Percentiles rank a stretch among this genome's conserved stretches.
These are phyloP conservation scores for Lucifuga dentata DNA, from an alignment of 2,113 vertebrate species.

Conservation along the genomic window DNA sequence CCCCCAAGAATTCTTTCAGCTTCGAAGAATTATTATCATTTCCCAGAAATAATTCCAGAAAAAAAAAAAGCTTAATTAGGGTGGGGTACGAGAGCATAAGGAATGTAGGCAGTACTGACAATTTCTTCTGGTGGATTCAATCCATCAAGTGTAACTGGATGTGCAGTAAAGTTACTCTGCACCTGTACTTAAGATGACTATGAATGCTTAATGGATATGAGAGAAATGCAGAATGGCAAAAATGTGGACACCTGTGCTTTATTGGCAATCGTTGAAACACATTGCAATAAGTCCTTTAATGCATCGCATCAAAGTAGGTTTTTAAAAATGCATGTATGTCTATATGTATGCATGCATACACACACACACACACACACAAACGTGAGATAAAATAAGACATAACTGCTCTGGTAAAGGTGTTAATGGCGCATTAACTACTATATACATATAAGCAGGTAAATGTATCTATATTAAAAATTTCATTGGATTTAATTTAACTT, in stretches of 20 bases:
- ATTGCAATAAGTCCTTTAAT: too few species aligned
- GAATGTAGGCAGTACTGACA: background rate
- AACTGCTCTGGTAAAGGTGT: too few species aligned
- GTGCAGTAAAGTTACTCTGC: background rate
- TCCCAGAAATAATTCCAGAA: constrained; percentile 7
- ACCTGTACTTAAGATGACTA: background rate
- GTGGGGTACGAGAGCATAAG: background rate
- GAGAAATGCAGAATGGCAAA: background rate
- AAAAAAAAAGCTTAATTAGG: background rate
- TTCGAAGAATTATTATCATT: constrained; percentile 36
- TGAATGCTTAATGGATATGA: constrained; percentile 1
- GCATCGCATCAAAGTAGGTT: too few species aligned
- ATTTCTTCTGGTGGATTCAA: background rate
- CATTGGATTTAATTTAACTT: too few species aligned
- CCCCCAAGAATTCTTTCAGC: constrained; percentile 36
- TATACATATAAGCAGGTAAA: too few species aligned
- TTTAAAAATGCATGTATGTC: too few species aligned
- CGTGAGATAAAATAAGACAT: too few species aligned
- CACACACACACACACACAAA: too few species aligned
- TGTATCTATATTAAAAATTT: too few species aligned
- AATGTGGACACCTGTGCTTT: background rate
- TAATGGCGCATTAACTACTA: too few species aligned
- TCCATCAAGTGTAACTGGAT: background rate
- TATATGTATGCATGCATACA: too few species aligned
- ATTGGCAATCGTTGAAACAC: background rate